Evolutionary conservation across 2,113 vertebrate species (phyloP).

Genomic region (Cyprinodon brontotheroides): DNA sequence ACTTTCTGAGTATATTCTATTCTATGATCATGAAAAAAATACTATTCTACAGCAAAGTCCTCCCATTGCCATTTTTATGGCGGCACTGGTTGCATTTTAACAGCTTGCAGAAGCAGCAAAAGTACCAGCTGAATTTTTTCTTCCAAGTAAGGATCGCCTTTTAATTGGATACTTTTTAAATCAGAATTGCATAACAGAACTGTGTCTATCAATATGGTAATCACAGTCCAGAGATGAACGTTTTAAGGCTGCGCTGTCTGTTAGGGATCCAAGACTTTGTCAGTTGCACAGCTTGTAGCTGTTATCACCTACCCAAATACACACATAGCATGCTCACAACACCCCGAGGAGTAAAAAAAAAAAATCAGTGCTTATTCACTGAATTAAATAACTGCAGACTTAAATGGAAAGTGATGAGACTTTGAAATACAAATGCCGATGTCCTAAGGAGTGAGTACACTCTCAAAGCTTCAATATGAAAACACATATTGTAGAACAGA

Average conservation of each 20-base stretch:
- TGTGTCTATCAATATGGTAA: conserved; percentile 75
- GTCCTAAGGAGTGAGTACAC: conserved; percentile 37
- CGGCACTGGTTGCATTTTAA: conserved; percentile 6
- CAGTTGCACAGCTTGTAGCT: conserved; percentile 77
- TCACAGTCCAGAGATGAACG: conserved; percentile 80
- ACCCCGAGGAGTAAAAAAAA: conserved; percentile 48
- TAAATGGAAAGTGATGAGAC: conserved; percentile 56
- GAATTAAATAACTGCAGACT: conserved; percentile 50
- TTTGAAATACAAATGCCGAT: conserved; percentile 55
- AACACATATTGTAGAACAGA: conserved; percentile 15
- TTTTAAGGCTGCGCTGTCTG: conserved; percentile 78
- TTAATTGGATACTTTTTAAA: conserved; percentile 69
- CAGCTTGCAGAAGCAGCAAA: not conserved
- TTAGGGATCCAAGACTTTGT: conserved; percentile 85
- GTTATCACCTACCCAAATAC: conserved; percentile 79
- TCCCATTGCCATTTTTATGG: conserved; percentile 2
- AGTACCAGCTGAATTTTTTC: conserved; percentile 52
- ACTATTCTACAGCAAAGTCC: not conserved
- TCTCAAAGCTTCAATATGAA: conserved; percentile 14
- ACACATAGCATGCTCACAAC: conserved; percentile 61
- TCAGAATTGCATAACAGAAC: conserved; percentile 74
- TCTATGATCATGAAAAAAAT: not conserved
- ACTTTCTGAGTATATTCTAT: no score
- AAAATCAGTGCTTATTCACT: conserved; percentile 42
- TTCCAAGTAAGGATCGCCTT: conserved; percentile 33